Percentiles rank a stretch among this genome's conserved stretches.
These are phyloP conservation scores for Knipowitschia caucasica DNA, from an alignment of 2,797 vertebrate species.

Conservation along the genomic window DNA sequence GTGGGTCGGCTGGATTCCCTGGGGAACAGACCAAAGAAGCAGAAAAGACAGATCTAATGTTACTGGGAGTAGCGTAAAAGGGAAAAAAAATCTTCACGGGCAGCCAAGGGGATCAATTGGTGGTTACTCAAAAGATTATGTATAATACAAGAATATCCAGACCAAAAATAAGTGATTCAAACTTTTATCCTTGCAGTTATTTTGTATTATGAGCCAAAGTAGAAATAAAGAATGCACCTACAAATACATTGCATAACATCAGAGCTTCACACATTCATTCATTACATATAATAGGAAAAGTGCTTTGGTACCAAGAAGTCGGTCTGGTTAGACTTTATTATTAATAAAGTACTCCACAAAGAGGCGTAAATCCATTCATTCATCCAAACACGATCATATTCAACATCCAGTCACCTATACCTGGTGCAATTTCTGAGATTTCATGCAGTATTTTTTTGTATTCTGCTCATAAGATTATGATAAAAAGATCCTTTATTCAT, in stretches of 20 bases:
- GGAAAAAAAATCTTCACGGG: constrained; percentile 32
- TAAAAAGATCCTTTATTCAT: too few species aligned
- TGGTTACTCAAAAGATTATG: constrained; percentile 20
- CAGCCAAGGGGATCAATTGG: constrained; percentile 16
- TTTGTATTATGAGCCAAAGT: neutral
- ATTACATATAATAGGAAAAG: too few species aligned
- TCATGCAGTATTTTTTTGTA: too few species aligned
- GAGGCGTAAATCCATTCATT: too few species aligned
- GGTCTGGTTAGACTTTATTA: too few species aligned
- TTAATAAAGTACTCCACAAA: too few species aligned
- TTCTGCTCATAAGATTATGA: too few species aligned
- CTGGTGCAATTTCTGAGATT: too few species aligned
- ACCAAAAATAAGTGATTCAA: constrained; percentile 17
- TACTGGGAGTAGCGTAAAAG: constrained; percentile 27
- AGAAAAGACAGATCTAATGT: constrained; percentile 34
- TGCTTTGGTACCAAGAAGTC: too few species aligned
- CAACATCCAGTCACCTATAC: too few species aligned
- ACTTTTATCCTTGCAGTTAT: neutral
- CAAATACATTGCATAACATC: neutral
- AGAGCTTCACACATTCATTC: too few species aligned
- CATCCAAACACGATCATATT: too few species aligned
- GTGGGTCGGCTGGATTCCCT: constrained; percentile 79
- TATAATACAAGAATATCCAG: constrained; percentile 23
- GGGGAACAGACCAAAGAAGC: constrained; percentile 33
- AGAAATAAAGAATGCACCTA: neutral